Evolutionary conservation across 1,140 invertebrate genomes (phyloP).

Genomic region (Drosophila carrolli): DNA sequence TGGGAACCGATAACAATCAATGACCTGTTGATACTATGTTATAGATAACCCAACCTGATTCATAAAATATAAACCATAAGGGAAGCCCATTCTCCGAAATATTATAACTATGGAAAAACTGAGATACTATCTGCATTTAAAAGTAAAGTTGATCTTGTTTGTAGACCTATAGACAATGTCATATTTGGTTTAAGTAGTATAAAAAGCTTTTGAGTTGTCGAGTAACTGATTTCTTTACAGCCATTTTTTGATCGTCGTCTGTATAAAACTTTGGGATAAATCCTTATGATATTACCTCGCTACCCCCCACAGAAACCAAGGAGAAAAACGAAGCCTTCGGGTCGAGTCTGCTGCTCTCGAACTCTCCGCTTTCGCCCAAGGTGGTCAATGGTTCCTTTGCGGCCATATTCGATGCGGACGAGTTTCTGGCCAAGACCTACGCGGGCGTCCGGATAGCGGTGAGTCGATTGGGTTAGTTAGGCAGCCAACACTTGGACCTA

Average conservation of each 20-base stretch:
- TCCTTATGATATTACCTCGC: neutral
- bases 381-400: conserved; percentile 98
- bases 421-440: conserved; percentile 92
- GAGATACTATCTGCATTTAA: too few species aligned
- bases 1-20: neutral
- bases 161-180: too few species aligned
- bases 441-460: conserved; percentile 87
- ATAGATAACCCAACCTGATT: too few species aligned
- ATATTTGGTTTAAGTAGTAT: too few species aligned
- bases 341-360: conserved; percentile 95
- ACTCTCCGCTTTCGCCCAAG: conserved; percentile 98
- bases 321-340: conserved; percentile 94
- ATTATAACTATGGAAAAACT: too few species aligned
- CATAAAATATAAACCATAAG: neutral
- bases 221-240: neutral
- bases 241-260: too few species aligned
- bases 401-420: conserved; percentile 96
- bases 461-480: conserved; percentile 15
- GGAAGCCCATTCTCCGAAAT: too few species aligned
- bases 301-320: conserved; percentile 89
- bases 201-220: too few species aligned
- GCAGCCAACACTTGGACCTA: neutral
- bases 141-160: too few species aligned
- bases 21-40: too few species aligned
- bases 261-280: too few species aligned